Evolutionary conservation across 2,113 vertebrate genomes (phyloP), one percentile per base, ranked within the genome.

Genomic region (Chunga burmeisteri): DNA sequence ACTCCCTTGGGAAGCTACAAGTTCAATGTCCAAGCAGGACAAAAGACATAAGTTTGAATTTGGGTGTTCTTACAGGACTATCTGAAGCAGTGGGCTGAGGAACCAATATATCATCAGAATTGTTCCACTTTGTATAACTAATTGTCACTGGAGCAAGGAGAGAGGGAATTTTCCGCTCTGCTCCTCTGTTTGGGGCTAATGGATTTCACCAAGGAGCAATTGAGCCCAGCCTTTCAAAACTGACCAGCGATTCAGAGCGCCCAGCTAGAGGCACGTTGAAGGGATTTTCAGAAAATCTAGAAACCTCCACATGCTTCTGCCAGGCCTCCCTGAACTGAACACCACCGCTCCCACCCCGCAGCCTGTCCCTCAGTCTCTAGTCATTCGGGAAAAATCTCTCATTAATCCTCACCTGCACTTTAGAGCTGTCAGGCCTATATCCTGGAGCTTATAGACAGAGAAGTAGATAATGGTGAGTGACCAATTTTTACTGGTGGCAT

Each of bases 121-220:
- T n/a, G 32, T 79, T 90, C 66, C n/a, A 46, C 38, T 96, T 91
- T 74, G 25, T 89, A 9, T 29, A 84, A 67, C 11, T 90, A 75
- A 71, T 75, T 88, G 75, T 66, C 72, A 62, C 36, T 66, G 93
- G 25, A 91, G 29, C 59, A 92, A 93, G 75, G 49, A 94, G 47
- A 86, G 36, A 83, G 12, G n/a, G 59, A 94, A 89, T 91, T 94
- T 97, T 93, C 91, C 11, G 13, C 30, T 84, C 72, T 61, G 16
- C 40, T 78, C 9, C 26, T 89, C 77, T 55, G 27, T 61, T 74
- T 84, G 36, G 15, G 23, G 27, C 18, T 81, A 72, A 93, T 79
- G 25, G 34, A 72, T 96, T 94, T 91, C 47, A 81, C 30, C n/a
- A 61, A 79, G 49, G 11, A 82, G 32, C 13, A 82, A 61, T 82